These are phyloP conservation scores for Ormia ochracea DNA, from an alignment of 2,888 invertebrate genomes.

Conservation along the genomic window DNA sequence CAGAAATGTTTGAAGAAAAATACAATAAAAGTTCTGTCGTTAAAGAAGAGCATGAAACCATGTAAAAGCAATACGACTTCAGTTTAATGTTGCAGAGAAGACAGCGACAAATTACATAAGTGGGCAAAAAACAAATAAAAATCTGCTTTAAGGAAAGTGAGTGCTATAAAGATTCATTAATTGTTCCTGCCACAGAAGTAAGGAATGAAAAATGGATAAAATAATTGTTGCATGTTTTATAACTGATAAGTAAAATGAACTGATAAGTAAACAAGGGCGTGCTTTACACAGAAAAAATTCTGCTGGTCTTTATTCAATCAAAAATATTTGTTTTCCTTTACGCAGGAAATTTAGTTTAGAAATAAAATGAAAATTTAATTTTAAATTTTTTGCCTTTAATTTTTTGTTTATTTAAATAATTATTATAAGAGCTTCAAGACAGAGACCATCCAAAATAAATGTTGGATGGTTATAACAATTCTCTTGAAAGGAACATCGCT, in stretches of 20 bases:
- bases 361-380: no score
- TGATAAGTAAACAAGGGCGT: neutral
- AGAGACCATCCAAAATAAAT: no score
- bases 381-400: no score
- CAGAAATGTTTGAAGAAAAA: neutral
- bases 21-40: neutral
- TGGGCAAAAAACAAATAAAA: neutral
- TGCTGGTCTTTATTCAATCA: no score
- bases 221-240: constrained; percentile 36
- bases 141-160: neutral
- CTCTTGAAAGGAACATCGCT: no score
- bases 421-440: no score
- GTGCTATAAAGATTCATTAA: constrained; percentile 48
- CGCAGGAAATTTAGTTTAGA: no score
- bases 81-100: neutral
- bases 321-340: no score
- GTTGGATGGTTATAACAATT: no score
- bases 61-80: constrained; percentile 46
- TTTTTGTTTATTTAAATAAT: no score
- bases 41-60: constrained; percentile 29
- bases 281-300: neutral
- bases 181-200: constrained; percentile 25
- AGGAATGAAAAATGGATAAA: neutral
- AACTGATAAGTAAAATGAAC: neutral
- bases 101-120: neutral